A percentile compares a stretch with the other conserved stretches of the same genome.
These are phyloP conservation scores for Aphodius sticticus DNA, from an alignment of 2,888 invertebrate species.

Conservation along the genomic window DNA sequence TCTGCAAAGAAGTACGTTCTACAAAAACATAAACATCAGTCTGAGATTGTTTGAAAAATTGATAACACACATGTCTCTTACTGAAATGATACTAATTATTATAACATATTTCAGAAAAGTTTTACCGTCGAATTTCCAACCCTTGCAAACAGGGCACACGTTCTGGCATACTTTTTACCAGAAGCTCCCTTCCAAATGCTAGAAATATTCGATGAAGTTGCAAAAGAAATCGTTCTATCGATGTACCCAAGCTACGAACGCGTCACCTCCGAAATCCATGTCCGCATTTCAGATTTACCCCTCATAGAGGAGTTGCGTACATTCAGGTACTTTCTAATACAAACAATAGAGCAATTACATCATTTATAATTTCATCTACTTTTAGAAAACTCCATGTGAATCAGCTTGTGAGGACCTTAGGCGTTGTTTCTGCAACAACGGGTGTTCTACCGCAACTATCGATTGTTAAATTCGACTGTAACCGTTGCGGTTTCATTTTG, in stretches of 20 bases:
- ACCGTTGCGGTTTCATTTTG: constrained; percentile 91
- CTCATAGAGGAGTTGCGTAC: constrained; percentile 95
- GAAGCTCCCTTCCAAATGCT: constrained; percentile 98
- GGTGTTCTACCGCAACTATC: constrained; percentile 95
- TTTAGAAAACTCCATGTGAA: constrained; percentile 84
- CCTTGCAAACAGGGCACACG: constrained; percentile 89
- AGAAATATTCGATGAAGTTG: constrained; percentile 94
- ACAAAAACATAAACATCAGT: no score
- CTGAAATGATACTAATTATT: no score
- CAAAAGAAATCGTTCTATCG: constrained; percentile 90
- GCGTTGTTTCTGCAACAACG: constrained; percentile 96
- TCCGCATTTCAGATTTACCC: constrained; percentile 93
- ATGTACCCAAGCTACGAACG: constrained; percentile 97
- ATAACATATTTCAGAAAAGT: constrained; percentile 65
- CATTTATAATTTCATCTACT: neutral
- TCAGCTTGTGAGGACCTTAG: constrained; percentile 91
- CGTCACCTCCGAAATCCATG: constrained; percentile 93
- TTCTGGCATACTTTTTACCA: constrained; percentile 94
- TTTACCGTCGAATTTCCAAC: constrained; percentile 93
- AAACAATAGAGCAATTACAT: constrained; percentile 5
- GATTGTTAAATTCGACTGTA: constrained; percentile 96
- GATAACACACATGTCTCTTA: no score
- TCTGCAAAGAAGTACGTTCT: no score
- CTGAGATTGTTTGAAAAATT: no score
- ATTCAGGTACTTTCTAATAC: constrained; percentile 67